These are phyloP conservation scores for Tiliqua scincoides DNA, from an alignment of 2,113 vertebrate species.

Conservation along the genomic window DNA sequence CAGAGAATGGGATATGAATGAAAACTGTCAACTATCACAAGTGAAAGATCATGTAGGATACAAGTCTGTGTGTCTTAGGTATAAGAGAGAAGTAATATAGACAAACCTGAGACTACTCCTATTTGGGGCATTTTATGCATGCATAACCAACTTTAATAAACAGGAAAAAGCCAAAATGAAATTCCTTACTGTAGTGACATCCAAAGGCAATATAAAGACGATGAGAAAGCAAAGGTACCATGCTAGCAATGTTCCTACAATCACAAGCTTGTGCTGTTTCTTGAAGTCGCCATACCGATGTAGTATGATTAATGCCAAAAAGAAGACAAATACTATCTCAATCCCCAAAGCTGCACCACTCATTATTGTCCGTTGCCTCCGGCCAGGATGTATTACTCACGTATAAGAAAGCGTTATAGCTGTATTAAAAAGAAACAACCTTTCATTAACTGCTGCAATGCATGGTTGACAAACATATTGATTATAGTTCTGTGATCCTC, in stretches of 20 bases:
- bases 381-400: constrained; percentile 27
- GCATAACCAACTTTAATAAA: neutral
- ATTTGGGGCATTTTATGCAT: neutral
- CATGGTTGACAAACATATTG: neutral
- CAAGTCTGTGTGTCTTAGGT: too few species aligned
- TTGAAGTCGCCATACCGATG: constrained; percentile 91
- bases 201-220: constrained; percentile 91
- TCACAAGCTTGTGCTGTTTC: constrained; percentile 90
- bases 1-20: too few species aligned
- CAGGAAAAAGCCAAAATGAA: neutral
- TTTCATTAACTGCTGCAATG: neutral
- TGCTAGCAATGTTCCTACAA: constrained; percentile 89
- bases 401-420: constrained; percentile 50
- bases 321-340: constrained; percentile 90
- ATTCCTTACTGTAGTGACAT: constrained; percentile 91
- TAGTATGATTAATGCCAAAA: constrained; percentile 90
- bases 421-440: constrained; percentile 48
- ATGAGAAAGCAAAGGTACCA: constrained; percentile 98
- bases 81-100: too few species aligned
- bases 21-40: too few species aligned
- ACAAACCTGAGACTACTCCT: neutral
- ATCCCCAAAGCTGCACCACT: constrained; percentile 84
- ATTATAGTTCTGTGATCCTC: neutral
- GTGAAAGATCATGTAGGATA: too few species aligned
- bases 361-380: constrained; percentile 78